Evolutionary conservation across 2,113 vertebrate genomes (phyloP).

Genomic region (Anhinga anhinga): DNA sequence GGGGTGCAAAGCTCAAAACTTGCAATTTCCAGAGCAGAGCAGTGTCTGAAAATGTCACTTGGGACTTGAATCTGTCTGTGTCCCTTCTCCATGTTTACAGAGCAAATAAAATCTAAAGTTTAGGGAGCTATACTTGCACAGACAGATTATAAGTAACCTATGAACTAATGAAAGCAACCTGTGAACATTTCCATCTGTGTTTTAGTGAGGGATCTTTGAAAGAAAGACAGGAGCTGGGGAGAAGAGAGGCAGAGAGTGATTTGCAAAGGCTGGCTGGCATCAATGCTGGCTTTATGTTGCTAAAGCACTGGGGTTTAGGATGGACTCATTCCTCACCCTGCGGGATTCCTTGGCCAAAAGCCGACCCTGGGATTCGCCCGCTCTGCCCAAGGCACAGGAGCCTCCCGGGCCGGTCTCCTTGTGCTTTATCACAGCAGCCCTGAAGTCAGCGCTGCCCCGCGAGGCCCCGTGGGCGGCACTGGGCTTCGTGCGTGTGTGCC

Average conservation of each 20-base stretch:
- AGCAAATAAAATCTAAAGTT: constrained; percentile 17
- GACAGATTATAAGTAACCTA: not conserved
- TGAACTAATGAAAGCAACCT: constrained; percentile 23
- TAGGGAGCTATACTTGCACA: not conserved
- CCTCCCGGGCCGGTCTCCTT: not conserved
- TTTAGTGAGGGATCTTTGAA: constrained; percentile 35
- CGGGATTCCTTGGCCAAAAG: not conserved
- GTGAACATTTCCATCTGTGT: constrained; percentile 13
- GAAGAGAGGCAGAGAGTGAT: not conserved
- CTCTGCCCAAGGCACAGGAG: not conserved
- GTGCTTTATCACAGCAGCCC: not conserved
- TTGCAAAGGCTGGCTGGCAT: not conserved
- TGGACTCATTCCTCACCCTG: not conserved
- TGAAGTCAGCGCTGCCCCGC: not conserved
- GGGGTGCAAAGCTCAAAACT: constrained; percentile 2
- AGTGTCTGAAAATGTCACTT: not conserved
- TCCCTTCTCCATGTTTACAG: constrained; percentile 35
- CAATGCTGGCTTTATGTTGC: constrained; percentile 15
- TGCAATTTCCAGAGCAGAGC: not conserved
- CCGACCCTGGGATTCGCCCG: not conserved
- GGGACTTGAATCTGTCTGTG: not conserved
- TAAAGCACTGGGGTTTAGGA: not conserved
- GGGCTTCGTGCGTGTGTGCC: not conserved
- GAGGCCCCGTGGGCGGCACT: not conserved
- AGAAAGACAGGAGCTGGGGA: not conserved